Percentiles rank a stretch among this genome's conserved stretches.
phyloP scores from a whole-genome alignment of 2,113 vertebrate species.

The Actinemys pallida region DNA sequence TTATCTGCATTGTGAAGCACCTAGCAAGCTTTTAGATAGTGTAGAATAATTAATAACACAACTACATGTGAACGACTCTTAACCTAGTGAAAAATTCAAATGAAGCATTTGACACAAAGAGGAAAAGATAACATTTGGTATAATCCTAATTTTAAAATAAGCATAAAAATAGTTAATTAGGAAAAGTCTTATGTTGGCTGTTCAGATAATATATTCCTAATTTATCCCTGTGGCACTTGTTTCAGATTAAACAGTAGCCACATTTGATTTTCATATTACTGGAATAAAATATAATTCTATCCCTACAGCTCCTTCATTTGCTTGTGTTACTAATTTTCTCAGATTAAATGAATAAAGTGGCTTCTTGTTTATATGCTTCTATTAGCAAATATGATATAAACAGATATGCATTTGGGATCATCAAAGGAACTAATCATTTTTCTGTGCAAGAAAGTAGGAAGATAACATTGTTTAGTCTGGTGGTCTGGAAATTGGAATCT shows the following conservation, averaged over 20 bases:
- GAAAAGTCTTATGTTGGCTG: not conserved
- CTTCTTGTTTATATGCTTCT: not conserved
- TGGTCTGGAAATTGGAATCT: not conserved
- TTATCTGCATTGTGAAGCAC: not conserved
- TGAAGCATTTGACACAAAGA: not conserved
- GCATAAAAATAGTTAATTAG: not conserved
- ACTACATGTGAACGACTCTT: not conserved
- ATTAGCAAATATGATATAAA: not conserved
- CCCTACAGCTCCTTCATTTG: not conserved
- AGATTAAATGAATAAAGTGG: not conserved
- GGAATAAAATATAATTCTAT: not conserved
- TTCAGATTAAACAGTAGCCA: not conserved
- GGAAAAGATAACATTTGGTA: not conserved
- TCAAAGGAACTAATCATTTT: not conserved
- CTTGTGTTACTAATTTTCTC: not conserved
- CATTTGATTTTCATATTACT: not conserved
- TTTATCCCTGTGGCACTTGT: not conserved
- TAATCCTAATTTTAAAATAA: not conserved
- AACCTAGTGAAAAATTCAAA: not conserved
- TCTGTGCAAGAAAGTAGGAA: not conserved
- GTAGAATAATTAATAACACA: no score
- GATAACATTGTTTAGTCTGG: not conserved
- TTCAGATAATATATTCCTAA: not conserved
- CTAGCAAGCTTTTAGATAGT: not conserved
- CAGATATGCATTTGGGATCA: not conserved